Base-by-base conservation (phyloP, 2,113 vertebrate genomes). In the Odobenus rosmarus region DNA sequence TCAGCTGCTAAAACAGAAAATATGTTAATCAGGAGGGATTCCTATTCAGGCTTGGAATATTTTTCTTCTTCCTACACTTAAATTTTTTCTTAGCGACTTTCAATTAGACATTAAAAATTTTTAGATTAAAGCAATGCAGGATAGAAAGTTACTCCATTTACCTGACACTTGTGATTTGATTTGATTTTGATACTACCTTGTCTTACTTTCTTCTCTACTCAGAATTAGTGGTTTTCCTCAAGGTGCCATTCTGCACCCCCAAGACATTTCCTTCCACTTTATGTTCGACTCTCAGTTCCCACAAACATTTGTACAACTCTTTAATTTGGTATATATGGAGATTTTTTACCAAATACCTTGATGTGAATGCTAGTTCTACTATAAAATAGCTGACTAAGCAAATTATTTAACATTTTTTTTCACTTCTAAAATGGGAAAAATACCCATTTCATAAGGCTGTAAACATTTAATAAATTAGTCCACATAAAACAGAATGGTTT, bases 1-100 rank as follows among this genome's bases (percentile, higher is more conserved):
- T 76, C 88, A 93, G 69, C 62, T 93, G 95, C 88, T 89, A 97
- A 91, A 76, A 82, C 2, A 97, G 79, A 96, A 96, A 90, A 72
- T 46, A 84, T 21, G 39, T 94, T 96, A 80, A 90, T 87, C 31
- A 72, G 33, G 84, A 95, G 8, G 23, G 33, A 93, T 93, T 93
- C 23, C 28, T 72, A 77, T 36, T 96, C 74, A 85, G n/a, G 84
- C n/a, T 49, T 88, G 42, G 21, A 88, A 57, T 55, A 71, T 36
- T 95, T 88, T 91, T 77, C 46, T 86, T 86, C 15, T 87, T 85
- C 23, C 90, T 59, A 85, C 46, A 18, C 39, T 91, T 95, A 49
- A 79, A 72, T 36, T 24, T 53, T 93, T 55, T 71, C 61, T 28
- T 16, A 67, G 26, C 64, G 36, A 82, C 59, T 94, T 94, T 80